A percentile compares a stretch with the other conserved stretches of the same genome.
phyloP scores from a whole-genome alignment of 2,888 invertebrate genomes.

The Lasiommata megera region DNA sequence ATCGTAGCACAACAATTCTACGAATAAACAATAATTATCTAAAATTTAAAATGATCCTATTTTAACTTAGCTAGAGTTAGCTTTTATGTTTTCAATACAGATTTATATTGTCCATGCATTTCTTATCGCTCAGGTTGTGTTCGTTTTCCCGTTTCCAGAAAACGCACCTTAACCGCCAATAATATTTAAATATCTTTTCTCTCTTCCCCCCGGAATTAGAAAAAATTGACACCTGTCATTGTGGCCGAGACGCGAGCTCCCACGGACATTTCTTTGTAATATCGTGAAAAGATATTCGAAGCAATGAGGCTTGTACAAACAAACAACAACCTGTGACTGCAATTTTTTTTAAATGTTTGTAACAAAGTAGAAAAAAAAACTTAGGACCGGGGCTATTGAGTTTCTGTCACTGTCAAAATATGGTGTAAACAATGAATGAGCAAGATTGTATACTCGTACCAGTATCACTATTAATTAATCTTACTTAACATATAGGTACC shows the following conservation, averaged over 20 bases:
- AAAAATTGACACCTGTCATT: constrained; percentile 47
- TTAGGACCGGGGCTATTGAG: neutral
- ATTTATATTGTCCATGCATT: neutral
- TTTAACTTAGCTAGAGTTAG: too few relatives aligned
- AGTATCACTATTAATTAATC: too few relatives aligned
- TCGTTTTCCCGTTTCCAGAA: neutral
- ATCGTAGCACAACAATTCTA: too few relatives aligned
- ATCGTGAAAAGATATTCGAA: constrained; percentile 31
- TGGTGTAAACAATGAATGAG: too few relatives aligned
- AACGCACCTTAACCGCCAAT: constrained; percentile 19
- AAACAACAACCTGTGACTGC: constrained; percentile 31
- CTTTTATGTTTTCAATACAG: too few relatives aligned
- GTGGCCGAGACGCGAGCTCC: constrained; percentile 35
- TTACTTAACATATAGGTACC: too few relatives aligned
- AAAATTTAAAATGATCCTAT: too few relatives aligned
- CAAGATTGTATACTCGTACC: too few relatives aligned
- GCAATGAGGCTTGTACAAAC: constrained; percentile 34
- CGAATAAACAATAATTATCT: too few relatives aligned
- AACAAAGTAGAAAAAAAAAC: neutral
- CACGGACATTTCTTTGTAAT: constrained; percentile 37
- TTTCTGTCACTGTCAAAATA: neutral
- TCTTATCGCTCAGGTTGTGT: neutral
- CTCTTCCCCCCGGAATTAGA: constrained; percentile 38
- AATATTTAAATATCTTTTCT: constrained; percentile 31
- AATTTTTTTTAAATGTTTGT: constrained; percentile 24